Evolutionary conservation across 2,113 vertebrate species (phyloP).

Genomic region (Rhinopithecus roxellana): DNA sequence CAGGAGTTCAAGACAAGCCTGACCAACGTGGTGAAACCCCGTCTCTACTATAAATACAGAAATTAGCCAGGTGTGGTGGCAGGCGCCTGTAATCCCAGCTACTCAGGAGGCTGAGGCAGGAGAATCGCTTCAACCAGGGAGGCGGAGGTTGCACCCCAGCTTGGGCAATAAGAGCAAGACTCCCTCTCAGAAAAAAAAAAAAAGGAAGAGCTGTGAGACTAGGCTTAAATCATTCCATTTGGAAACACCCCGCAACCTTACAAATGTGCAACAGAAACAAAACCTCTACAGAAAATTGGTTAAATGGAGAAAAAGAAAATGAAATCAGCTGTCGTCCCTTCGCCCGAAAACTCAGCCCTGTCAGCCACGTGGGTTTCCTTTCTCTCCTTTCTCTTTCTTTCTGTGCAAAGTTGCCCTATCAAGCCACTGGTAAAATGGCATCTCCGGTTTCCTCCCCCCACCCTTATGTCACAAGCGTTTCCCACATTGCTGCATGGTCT

Average conservation of each 20-base stretch:
- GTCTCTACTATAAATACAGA: no score
- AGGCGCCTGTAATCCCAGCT: no score
- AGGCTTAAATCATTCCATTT: background rate
- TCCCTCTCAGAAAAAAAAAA: no score
- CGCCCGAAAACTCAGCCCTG: rapidly evolving
- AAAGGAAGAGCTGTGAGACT: no score
- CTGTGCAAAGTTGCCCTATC: background rate
- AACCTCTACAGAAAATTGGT: background rate
- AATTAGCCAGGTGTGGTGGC: no score
- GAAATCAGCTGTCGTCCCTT: background rate
- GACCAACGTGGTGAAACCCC: no score
- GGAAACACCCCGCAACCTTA: background rate
- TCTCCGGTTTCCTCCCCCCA: background rate
- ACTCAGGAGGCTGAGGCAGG: no score
- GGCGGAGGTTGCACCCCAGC: no score
- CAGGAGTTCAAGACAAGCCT: no score
- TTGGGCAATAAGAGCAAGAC: no score
- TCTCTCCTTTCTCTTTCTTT: background rate
- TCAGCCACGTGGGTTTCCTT: rapidly evolving
- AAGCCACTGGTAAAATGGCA: rapidly evolving
- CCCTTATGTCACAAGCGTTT: rapidly evolving
- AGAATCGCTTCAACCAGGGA: no score
- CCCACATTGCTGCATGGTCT: rapidly evolving
- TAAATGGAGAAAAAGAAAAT: background rate
- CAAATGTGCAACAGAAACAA: background rate